These are phyloP conservation scores for Zeuzera pyrina DNA, from an alignment of 2,888 invertebrate genomes.

Conservation along the genomic window DNA sequence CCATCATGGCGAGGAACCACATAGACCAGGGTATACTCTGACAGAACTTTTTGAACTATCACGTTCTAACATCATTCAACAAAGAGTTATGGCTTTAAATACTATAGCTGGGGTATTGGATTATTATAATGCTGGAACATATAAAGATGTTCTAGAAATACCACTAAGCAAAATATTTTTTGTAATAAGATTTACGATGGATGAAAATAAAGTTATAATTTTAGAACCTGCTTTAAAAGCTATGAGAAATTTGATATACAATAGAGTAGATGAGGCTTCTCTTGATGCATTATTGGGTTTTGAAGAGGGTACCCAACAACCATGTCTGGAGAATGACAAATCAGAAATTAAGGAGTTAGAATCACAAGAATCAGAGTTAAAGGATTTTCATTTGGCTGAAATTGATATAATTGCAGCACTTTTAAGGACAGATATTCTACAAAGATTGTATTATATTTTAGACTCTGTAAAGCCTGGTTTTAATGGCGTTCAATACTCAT, in stretches of 20 bases:
- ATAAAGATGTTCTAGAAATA: slow-evolving; percentile 81
- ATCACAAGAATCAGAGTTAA: slow-evolving; percentile 75
- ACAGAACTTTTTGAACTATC: slow-evolving; percentile 89
- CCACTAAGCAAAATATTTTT: slow-evolving; percentile 85
- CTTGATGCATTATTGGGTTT: slow-evolving; percentile 79
- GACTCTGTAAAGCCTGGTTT: slow-evolving; percentile 79
- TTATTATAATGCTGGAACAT: slow-evolving; percentile 81
- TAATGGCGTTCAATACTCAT: slow-evolving; percentile 79
- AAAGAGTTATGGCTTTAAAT: slow-evolving; percentile 85
- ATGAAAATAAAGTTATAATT: slow-evolving; percentile 83
- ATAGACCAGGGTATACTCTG: slow-evolving; percentile 91
- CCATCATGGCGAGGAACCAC: slow-evolving; percentile 95
- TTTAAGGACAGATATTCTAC: slow-evolving; percentile 82
- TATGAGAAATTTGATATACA: slow-evolving; percentile 81
- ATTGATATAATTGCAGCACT: slow-evolving; percentile 84
- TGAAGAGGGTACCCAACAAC: slow-evolving; percentile 76
- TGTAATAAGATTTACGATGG: slow-evolving; percentile 86
- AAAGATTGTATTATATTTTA: slow-evolving; percentile 83
- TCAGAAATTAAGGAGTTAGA: slow-evolving; percentile 71
- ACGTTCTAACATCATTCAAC: slow-evolving; percentile 84
- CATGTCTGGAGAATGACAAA: slow-evolving; percentile 67
- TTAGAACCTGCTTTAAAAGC: slow-evolving; percentile 84
- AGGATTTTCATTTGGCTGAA: slow-evolving; percentile 90
- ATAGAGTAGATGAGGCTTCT: slow-evolving; percentile 84
- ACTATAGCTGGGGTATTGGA: slow-evolving; percentile 85